Percentiles rank a stretch among this genome's conserved stretches.
Evolutionary conservation across 2,888 invertebrate genomes (phyloP).

Genomic region (Sphecodes monilicornis): DNA sequence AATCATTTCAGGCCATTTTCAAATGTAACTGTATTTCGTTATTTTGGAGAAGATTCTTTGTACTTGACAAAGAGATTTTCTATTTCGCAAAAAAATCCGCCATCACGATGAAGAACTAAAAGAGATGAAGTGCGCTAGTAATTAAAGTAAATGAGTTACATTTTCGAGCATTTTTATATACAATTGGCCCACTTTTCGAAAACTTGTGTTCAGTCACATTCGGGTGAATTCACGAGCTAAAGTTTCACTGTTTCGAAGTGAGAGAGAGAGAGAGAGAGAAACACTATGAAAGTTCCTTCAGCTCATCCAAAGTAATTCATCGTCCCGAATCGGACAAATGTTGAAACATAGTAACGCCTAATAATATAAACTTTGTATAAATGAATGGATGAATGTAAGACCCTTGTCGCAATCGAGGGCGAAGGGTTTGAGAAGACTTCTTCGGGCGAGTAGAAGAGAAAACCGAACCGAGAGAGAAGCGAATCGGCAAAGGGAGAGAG

Average conservation of each 20-base stretch:
- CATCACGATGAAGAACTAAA: too few species aligned
- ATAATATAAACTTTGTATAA: slow-evolving; percentile 79
- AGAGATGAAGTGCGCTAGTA: too few species aligned
- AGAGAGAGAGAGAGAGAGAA: too few species aligned
- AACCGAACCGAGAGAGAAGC: slow-evolving; percentile 45
- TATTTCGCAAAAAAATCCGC: too few species aligned
- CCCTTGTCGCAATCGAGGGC: slow-evolving; percentile 54
- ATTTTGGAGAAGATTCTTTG: too few species aligned
- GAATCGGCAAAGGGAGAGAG: slow-evolving; percentile 24
- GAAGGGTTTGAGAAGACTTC: slow-evolving; percentile 41
- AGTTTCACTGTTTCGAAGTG: too few species aligned
- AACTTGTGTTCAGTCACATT: background rate
- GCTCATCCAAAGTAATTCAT: slow-evolving; percentile 70
- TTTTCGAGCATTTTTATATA: too few species aligned
- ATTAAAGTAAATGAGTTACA: too few species aligned
- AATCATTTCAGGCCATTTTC: too few species aligned
- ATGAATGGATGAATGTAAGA: slow-evolving; percentile 73
- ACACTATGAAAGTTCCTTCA: background rate
- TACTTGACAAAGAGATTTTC: too few species aligned
- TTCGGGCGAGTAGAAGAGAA: slow-evolving; percentile 24
- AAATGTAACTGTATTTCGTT: too few species aligned
- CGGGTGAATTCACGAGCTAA: background rate
- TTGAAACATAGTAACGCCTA: slow-evolving; percentile 76
- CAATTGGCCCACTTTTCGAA: background rate
- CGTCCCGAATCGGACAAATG: slow-evolving; percentile 76